Conservation (phyloP, 2,888 invertebrate genomes). For the Deladenus siricidicola region DNA sequence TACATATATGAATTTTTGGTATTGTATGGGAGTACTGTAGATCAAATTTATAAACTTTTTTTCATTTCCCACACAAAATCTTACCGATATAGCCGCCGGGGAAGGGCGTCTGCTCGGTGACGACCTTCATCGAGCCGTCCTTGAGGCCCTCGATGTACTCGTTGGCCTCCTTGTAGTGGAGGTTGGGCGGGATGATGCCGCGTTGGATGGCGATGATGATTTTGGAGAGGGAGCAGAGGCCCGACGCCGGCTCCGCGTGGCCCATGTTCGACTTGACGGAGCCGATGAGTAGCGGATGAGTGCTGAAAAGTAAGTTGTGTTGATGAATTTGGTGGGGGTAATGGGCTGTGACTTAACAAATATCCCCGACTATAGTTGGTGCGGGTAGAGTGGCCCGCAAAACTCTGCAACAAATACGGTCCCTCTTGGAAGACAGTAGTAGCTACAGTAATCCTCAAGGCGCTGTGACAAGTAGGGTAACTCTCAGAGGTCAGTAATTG, state of each 20-base stretch:
- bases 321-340: background rate
- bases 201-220: conserved; percentile 78
- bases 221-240: conserved; percentile 53
- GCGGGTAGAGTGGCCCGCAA: no score
- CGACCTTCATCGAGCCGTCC: conserved; percentile 83
- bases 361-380: no score
- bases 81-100: conserved; percentile 71
- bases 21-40: no score
- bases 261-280: conserved; percentile 99
- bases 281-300: conserved; percentile 73
- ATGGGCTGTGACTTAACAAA: no score
- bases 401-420: no score
- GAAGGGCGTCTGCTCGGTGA: conserved; percentile 73
- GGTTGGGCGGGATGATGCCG: conserved; percentile 78
- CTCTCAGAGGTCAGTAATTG: no score
- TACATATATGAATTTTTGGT: no score
- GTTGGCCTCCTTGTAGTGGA: conserved; percentile 80
- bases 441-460: no score
- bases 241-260: conserved; percentile 76
- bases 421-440: no score
- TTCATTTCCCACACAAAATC: no score
- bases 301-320: conserved; percentile 14
- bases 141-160: conserved; percentile 78
- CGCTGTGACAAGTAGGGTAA: no score
- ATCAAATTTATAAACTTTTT: no score